phyloP scores from a whole-genome alignment of 1,140 invertebrate genomes.

The Aphaenogaster floridana region DNA sequence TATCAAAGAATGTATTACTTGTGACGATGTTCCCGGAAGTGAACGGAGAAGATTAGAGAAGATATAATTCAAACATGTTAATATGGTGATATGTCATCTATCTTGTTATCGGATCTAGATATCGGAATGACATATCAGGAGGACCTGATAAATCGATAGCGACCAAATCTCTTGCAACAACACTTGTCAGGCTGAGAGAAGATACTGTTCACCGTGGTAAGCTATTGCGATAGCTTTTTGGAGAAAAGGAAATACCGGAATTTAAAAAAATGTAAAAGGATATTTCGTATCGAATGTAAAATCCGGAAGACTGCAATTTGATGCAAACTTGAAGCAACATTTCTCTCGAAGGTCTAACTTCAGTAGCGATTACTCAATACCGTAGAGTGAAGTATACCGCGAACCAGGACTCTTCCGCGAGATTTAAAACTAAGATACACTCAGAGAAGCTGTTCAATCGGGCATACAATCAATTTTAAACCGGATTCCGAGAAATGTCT shows the following conservation, averaged over 20 bases:
- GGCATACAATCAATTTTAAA: background rate
- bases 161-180: conserved; percentile 3
- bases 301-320: conserved; percentile 12
- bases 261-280: background rate
- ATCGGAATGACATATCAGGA: background rate
- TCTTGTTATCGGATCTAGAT: background rate
- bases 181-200: conserved; percentile 3
- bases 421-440: background rate
- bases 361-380: background rate
- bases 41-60: conserved; percentile 22
- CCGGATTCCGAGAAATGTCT: conserved; percentile 5
- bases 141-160: background rate
- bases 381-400: background rate
- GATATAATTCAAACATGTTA: conserved; percentile 10
- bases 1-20: conserved; percentile 24
- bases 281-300: conserved; percentile 7
- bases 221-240: background rate
- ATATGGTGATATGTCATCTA: background rate
- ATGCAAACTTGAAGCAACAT: conserved; percentile 20
- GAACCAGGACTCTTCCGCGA: background rate
- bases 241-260: background rate
- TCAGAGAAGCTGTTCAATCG: conserved; percentile 2
- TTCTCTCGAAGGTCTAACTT: conserved; percentile 34
- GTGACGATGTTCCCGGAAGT: conserved; percentile 36
- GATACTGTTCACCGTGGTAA: background rate